phyloP scores from a whole-genome alignment of 2,888 invertebrate genomes.

The Pachymerium ferrugineum region DNA sequence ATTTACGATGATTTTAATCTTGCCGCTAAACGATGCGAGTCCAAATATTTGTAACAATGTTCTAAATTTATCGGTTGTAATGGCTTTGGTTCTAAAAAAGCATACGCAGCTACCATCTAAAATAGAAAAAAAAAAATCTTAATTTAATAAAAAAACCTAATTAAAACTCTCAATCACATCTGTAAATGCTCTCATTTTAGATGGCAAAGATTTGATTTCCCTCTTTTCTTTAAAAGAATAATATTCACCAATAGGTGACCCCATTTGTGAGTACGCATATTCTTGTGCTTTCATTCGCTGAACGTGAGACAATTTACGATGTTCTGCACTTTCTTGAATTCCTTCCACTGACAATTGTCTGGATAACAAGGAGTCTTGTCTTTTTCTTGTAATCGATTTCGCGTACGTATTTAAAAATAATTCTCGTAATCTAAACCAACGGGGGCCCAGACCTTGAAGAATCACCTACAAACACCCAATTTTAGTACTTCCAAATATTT shows the following conservation, averaged over 20 bases:
- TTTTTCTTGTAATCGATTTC: background rate
- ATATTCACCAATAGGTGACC: background rate
- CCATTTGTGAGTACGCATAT: background rate
- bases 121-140: background rate
- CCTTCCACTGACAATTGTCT: too few relatives aligned
- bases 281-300: background rate
- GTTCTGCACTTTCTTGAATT: background rate
- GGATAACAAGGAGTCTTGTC: too few relatives aligned
- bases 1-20: background rate
- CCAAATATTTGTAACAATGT: background rate
- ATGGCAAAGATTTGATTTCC: background rate
- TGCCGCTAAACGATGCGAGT: background rate
- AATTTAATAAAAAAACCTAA: background rate
- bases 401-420: background rate
- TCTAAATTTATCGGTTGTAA: background rate
- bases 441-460: background rate
- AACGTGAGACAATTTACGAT: background rate
- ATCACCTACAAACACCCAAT: background rate
- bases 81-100: background rate
- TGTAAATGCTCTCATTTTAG: background rate
- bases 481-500: background rate
- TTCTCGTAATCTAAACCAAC: background rate
- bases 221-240: background rate
- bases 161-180: background rate
- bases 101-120: background rate